phyloP scores from a whole-genome alignment of 2,797 vertebrate genomes.

The Pseudocheirus occidentalis region DNA sequence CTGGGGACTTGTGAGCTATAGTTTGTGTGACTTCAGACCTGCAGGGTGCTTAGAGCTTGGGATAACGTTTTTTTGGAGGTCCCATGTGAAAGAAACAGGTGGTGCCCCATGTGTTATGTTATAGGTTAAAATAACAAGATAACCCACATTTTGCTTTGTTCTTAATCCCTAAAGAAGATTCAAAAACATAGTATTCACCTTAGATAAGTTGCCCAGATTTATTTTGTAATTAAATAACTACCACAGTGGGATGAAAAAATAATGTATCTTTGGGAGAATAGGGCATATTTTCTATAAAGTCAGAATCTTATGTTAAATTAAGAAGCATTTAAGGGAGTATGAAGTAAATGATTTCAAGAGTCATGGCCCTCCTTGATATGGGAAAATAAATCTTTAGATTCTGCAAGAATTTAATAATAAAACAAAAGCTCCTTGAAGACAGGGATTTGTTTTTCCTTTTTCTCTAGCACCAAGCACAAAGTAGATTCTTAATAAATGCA shows the following conservation, averaged over 20 bases:
- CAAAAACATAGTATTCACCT: background rate
- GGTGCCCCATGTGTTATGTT: background rate
- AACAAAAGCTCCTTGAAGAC: background rate
- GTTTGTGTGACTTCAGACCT: too few species aligned
- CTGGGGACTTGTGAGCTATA: too few species aligned
- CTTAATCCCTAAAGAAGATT: background rate
- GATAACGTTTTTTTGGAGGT: background rate
- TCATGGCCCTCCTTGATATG: background rate
- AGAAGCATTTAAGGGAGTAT: background rate
- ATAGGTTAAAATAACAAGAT: background rate
- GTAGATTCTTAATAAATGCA: background rate
- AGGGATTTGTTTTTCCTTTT: background rate
- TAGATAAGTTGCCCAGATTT: background rate
- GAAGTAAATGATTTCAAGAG: background rate
- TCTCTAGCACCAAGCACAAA: background rate
- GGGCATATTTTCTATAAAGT: background rate
- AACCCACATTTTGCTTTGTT: background rate
- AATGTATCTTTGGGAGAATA: background rate
- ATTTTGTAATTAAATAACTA: background rate
- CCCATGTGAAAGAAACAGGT: background rate
- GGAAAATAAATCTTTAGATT: background rate
- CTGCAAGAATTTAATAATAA: background rate
- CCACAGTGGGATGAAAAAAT: background rate
- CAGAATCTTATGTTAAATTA: background rate
- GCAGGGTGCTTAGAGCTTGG: too few species aligned